Evolutionary conservation across 2,113 vertebrate genomes (phyloP).

Genomic region (Grus americana): DNA sequence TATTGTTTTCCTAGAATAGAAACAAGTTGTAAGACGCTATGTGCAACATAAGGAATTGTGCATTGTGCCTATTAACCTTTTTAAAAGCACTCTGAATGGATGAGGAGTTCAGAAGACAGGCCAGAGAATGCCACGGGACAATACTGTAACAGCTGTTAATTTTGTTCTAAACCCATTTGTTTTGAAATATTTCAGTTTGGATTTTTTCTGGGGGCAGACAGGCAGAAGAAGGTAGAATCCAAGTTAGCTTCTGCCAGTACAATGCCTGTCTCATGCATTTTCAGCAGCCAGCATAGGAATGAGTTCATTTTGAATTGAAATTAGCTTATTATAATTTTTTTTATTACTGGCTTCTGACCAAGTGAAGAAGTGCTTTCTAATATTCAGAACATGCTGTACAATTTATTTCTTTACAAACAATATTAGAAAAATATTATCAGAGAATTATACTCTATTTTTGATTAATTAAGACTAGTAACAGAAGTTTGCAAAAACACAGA

Average conservation of each 20-base stretch:
- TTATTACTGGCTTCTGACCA: slow-evolving; percentile 20
- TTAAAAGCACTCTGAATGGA: neutral
- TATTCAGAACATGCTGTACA: neutral
- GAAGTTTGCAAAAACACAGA: neutral
- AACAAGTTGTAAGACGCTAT: too few species aligned
- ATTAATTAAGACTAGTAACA: neutral
- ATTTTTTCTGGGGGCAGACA: neutral
- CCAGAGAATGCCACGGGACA: neutral
- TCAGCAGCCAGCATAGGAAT: slow-evolving; percentile 26
- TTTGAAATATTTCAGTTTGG: neutral
- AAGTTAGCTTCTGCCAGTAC: neutral
- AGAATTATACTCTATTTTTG: neutral
- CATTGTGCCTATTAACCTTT: neutral
- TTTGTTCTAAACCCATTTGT: neutral
- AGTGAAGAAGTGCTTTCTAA: neutral
- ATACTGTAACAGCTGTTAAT: neutral
- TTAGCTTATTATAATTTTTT: neutral
- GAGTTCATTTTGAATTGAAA: slow-evolving; percentile 49
- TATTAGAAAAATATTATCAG: neutral
- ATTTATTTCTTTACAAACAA: neutral
- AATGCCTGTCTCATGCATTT: slow-evolving; percentile 6
- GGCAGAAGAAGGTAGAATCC: neutral
- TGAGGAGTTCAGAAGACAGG: neutral
- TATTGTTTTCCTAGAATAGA: neutral
- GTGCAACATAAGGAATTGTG: neutral